A percentile compares a stretch with the other conserved stretches of the same genome.
Evolutionary conservation across 2,797 vertebrate genomes (phyloP).

Genomic region (Fistularia tabacaria): DNA sequence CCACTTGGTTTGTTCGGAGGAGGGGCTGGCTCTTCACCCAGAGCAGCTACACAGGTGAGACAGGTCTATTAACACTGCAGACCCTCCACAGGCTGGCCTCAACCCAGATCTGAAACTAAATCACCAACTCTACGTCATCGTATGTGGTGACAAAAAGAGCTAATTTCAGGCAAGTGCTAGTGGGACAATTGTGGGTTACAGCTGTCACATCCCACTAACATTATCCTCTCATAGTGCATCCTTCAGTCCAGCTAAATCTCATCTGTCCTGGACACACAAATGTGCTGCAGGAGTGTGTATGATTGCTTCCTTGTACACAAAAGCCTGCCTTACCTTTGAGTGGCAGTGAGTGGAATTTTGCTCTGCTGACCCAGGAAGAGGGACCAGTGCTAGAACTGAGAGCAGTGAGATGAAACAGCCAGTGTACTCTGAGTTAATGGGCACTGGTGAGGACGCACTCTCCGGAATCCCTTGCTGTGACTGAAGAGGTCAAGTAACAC

Average conservation of each 20-base stretch:
- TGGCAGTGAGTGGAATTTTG: not conserved
- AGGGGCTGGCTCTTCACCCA: no score
- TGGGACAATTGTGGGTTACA: constrained; percentile 20
- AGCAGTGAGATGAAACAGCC: constrained; percentile 14
- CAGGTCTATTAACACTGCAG: not conserved
- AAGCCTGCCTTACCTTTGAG: constrained; percentile 7
- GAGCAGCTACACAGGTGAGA: no score
- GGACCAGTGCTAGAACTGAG: constrained; percentile 9
- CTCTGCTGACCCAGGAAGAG: constrained; percentile 7
- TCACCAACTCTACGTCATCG: constrained; percentile 1
- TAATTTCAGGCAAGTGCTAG: constrained; percentile 9
- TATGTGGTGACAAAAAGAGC: not conserved
- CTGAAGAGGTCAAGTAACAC: not conserved
- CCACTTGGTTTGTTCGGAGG: no score
- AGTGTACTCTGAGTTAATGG: constrained; percentile 11
- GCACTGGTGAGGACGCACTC: not conserved
- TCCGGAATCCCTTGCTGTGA: not conserved
- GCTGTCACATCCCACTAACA: constrained; percentile 20
- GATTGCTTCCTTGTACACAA: no score
- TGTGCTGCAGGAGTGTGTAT: not conserved
- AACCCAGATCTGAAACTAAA: constrained; percentile 9
- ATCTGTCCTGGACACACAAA: constrained; percentile 2
- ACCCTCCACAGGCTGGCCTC: not conserved
- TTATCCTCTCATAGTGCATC: constrained; percentile 11
- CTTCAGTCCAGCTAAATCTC: constrained; percentile 16